phyloP scores from a whole-genome alignment of 2,113 vertebrate genomes.

The Puma concolor region DNA sequence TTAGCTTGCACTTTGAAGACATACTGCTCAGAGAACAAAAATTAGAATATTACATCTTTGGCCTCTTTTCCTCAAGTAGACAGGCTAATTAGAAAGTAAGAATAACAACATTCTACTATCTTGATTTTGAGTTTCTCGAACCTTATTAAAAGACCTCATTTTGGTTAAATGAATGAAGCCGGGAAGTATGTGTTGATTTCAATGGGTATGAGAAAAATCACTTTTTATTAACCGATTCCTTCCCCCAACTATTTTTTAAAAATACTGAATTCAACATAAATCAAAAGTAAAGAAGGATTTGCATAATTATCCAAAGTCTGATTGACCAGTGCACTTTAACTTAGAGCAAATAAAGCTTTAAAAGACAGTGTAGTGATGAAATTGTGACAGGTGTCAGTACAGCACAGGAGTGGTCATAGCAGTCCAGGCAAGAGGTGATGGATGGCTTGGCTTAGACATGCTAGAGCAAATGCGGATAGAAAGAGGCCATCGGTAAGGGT shows the following conservation, averaged over 20 bases:
- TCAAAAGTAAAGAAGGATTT: not conserved
- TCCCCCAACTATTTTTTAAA: not conserved
- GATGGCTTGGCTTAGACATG: not conserved
- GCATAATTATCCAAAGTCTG: not conserved
- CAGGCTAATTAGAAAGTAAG: slow-evolving; percentile 47
- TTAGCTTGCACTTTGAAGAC: slow-evolving; percentile 1
- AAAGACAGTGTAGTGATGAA: not conserved
- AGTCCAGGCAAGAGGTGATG: not conserved
- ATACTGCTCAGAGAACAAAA: not conserved
- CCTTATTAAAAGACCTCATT: slow-evolving; percentile 46
- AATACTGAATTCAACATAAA: slow-evolving; percentile 26
- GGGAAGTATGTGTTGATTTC: not conserved
- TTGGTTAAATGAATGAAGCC: not conserved
- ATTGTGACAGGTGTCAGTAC: not conserved
- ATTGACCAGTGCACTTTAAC: not conserved
- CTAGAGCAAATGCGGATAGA: not conserved
- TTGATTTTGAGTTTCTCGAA: slow-evolving; percentile 8
- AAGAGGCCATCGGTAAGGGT: not conserved
- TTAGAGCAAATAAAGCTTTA: not conserved
- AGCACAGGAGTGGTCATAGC: fast-evolving
- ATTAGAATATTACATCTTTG: not conserved
- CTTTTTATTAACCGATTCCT: slow-evolving; percentile 17
- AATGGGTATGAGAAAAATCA: not conserved
- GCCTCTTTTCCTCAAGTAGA: slow-evolving; percentile 39
- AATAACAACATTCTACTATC: slow-evolving; percentile 5